Evolutionary conservation across 2,888 invertebrate species (phyloP).

Genomic region (Lasius platythorax): DNA sequence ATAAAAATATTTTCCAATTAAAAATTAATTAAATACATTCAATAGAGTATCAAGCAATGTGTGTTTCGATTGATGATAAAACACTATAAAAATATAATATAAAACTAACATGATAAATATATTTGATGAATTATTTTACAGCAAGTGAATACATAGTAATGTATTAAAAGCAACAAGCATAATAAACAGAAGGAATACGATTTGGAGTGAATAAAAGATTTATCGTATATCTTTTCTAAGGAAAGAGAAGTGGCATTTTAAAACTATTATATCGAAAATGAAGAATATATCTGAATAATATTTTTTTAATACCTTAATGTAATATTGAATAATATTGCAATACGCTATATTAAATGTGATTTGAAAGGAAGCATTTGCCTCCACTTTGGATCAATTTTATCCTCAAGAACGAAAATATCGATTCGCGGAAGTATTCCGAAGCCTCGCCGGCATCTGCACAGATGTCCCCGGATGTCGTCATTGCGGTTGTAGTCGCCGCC

Average conservation of each 20-base stretch:
- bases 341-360: not conserved
- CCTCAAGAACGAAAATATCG: conserved; percentile 47
- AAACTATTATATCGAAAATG: not conserved
- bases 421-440: conserved; percentile 19
- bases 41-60: not conserved
- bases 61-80: not conserved
- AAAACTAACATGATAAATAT: not conserved
- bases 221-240: not conserved
- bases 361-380: not conserved
- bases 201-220: not conserved
- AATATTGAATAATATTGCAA: not conserved
- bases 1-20: not conserved
- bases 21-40: not conserved
- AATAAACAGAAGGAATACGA: not conserved
- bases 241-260: not conserved
- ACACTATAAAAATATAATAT: not conserved
- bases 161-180: too few species aligned
- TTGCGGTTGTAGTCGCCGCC: conserved; percentile 57
- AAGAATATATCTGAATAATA: not conserved
- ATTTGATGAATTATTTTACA: not conserved
- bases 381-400: conserved; percentile 38
- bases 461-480: conserved; percentile 65
- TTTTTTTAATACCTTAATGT: too few species aligned
- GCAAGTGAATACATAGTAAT: too few species aligned
- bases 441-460: conserved; percentile 43